Base-by-base conservation (phyloP, 2,888 invertebrate genomes). In the Anthrax anthrax region DNA sequence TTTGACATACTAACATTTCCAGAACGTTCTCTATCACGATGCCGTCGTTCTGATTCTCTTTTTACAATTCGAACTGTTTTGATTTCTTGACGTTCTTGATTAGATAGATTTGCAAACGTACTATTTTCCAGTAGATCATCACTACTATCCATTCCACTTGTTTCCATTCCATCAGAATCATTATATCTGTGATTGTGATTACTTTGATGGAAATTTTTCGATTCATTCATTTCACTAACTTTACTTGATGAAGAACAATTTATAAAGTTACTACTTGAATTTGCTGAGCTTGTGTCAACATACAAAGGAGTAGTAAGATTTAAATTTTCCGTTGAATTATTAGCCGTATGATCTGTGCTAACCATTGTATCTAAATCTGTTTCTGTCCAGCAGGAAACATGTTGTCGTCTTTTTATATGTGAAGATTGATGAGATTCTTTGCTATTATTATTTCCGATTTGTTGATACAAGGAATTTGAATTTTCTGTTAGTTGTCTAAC, bases 51-150 rank as follows among this genome's bases (percentile, higher is more conserved):
- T 18, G 89, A 87, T 63, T 91, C 90, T 14, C 91, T 73, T 69
- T 94, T 94, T 1, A 94, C 91, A 58, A 92, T 91, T 49, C 92
- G 76, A 17, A 94, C 92, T 0, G 92, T 92, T 73, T 91, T 89
- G 48, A 88, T 87, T 69, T 91, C 90, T 63, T 84, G 79, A 56
- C 88, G 88, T 60, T 91, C 91, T 47, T 83, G 80, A 59, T 74
- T 78, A 19, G 71, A 80, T 43, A 83, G 72, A 57, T 80, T 79
- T 49, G 76, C 60, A 50, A 67, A 68, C 2, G 60, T 62, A 52
- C 63, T 65, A 32, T 60, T 60, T 27, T 67, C 65, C 18, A 65
- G 52, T 32, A 66, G 64, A 14, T 67, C 66, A 49, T 68, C 67
- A 50, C 63, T 67, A 49, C 63, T 67, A 37, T 67, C 68, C 6